These are phyloP conservation scores for Sisyra nigra DNA, from an alignment of 2,888 invertebrate species.

Conservation along the genomic window DNA sequence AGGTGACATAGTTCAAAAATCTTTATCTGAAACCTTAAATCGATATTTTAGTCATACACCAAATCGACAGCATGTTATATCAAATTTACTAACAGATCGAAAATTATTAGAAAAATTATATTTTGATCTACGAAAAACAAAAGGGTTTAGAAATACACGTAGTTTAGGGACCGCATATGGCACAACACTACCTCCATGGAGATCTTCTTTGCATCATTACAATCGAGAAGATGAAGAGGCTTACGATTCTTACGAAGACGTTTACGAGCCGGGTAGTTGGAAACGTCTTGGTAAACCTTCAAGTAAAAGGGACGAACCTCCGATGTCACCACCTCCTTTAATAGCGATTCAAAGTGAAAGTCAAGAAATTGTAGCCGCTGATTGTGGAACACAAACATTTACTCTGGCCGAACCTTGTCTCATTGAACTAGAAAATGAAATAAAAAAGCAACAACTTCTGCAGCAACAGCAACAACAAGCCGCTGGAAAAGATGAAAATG, in stretches of 20 bases:
- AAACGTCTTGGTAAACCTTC: constrained; percentile 12
- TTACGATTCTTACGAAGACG: constrained; percentile 19
- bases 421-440: constrained; percentile 29
- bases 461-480: constrained; percentile 23
- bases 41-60: constrained; percentile 48
- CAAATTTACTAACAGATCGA: constrained; percentile 55
- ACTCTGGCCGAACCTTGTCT: constrained; percentile 39
- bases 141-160: constrained; percentile 32
- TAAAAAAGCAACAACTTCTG: constrained; percentile 15
- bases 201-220: constrained; percentile 14
- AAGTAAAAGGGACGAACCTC: constrained; percentile 4
- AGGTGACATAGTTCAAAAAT: constrained; percentile 38
- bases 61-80: constrained; percentile 51
- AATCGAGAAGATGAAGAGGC: constrained; percentile 14
- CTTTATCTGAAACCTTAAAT: constrained; percentile 46
- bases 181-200: constrained; percentile 14
- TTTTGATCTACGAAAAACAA: constrained; percentile 52
- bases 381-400: constrained; percentile 43
- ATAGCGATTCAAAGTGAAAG: constrained; percentile 49
- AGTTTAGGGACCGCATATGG: constrained; percentile 15
- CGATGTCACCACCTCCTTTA: constrained; percentile 42
- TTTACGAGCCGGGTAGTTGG: constrained; percentile 17
- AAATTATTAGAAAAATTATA: constrained; percentile 56
- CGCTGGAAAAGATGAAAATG: constrained; percentile 26
- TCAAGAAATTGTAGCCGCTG: constrained; percentile 31